These are phyloP conservation scores for Diglossa cyanea DNA, from an alignment of 2,797 vertebrate species.

Conservation along the genomic window DNA sequence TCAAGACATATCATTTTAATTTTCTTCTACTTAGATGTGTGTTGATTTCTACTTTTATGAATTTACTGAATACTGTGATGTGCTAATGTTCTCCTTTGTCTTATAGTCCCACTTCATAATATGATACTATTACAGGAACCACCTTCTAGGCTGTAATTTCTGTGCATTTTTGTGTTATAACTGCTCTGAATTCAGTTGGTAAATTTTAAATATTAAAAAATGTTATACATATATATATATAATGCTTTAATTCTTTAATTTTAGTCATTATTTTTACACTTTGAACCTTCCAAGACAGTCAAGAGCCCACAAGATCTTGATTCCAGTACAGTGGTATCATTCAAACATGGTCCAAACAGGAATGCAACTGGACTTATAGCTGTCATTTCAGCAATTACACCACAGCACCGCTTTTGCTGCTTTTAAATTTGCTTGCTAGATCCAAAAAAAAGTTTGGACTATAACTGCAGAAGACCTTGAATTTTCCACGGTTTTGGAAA, in stretches of 20 bases:
- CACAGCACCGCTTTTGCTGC: background rate
- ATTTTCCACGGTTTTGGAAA: background rate
- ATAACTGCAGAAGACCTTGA: background rate
- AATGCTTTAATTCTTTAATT: background rate
- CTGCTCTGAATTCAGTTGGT: background rate
- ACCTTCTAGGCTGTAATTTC: background rate
- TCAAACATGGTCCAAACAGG: background rate
- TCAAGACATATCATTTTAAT: background rate
- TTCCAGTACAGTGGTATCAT: background rate
- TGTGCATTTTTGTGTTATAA: background rate
- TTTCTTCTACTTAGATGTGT: background rate
- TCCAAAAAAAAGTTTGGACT: background rate
- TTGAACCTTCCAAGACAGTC: background rate
- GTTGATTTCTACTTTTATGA: background rate
- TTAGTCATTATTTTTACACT: background rate
- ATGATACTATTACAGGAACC: background rate
- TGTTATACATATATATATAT: too few relatives aligned
- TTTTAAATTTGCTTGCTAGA: background rate
- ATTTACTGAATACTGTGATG: background rate
- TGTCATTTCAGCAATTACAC: background rate
- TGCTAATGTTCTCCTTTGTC: background rate
- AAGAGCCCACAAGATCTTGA: background rate
- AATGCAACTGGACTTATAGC: background rate
- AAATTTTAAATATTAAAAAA: background rate
- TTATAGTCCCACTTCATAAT: background rate